Conservation (phyloP, 2,888 invertebrate species). For the Rhabditoides inermis region DNA sequence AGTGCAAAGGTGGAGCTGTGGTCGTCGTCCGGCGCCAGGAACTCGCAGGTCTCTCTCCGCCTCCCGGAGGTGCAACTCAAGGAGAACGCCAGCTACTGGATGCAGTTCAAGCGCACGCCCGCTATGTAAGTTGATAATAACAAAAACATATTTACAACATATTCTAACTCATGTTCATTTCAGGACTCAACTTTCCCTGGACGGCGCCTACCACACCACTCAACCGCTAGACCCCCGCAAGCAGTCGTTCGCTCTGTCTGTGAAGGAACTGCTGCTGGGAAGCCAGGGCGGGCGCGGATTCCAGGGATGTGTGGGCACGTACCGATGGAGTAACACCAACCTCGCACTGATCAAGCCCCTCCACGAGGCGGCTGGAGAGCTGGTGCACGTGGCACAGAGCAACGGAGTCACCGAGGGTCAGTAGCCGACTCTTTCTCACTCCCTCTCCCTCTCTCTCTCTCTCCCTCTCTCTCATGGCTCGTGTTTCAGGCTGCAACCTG, state of each 20-base stretch:
- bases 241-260: constrained; percentile 26
- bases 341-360: constrained; percentile 64
- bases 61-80: constrained; percentile 27
- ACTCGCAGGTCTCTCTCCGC: constrained; percentile 3
- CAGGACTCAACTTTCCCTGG: constrained; percentile 34
- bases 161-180: too few species aligned
- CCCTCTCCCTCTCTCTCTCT: not conserved
- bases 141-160: too few species aligned
- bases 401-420: constrained; percentile 23
- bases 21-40: not conserved
- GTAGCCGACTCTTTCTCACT: not conserved
- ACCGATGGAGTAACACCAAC: constrained; percentile 84
- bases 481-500: constrained; percentile 73
- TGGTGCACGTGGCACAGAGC: constrained; percentile 24
- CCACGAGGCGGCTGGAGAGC: constrained; percentile 14
- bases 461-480: not conserved
- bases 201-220: constrained; percentile 35
- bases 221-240: constrained; percentile 21
- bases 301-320: constrained; percentile 68
- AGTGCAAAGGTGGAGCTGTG: constrained; percentile 22
- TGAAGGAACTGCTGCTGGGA: constrained; percentile 33
- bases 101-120: constrained; percentile 40
- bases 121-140: constrained; percentile 21
- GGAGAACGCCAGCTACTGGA: constrained; percentile 39
- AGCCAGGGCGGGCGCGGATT: constrained; percentile 23